Evolutionary conservation across 2,888 invertebrate species (phyloP), one percentile per base, ranked within the genome.

Genomic region (Drosophila crucigera): DNA sequence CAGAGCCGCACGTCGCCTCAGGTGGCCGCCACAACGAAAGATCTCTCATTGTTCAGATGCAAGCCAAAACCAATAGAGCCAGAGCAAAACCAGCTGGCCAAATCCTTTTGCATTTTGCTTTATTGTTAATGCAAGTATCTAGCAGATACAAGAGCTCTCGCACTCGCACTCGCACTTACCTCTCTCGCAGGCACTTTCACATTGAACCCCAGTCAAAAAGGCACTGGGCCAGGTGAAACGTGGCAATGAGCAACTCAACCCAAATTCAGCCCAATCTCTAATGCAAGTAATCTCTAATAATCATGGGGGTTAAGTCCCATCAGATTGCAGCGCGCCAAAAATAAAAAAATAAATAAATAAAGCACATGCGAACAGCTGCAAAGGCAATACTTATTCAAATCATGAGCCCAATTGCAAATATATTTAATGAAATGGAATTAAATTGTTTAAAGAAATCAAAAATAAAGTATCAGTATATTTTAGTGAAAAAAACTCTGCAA

Each of bases 211-310:
- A 69, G 58, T 58, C 22, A 39, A 62, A 80, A 78, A 78, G 78
- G 82, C 78, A 81, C 82, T 81, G 82, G 82, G 78, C 82, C 82
- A 81, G 60, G 62, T 68, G 65, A 68, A 77, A 80, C 73, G 73
- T 77, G 78, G 66, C 82, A 81, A 78, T 80, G 77, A 80, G 67
- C 56, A 41, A 11, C 35, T 10, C 14, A 31, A 31, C 53, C 53
- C 30, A n/a, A 53, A 5, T 35, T 5, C 30, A 4, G 35, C 30
- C 58, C 56, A 56, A 56, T 56, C 28, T 67, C 74, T 58, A 76
- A 80, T 71, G 41, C 71, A 35, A 63, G 55, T 78, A 76, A 78
- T 80, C 78, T 78, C 52, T 53, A 65, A 58, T 78, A 78, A 78
- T 80, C 78, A 78, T 80, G 65, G 78, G 81, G 78, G 78, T 77